Percentiles rank a stretch among this genome's conserved stretches.
phyloP scores from a whole-genome alignment of 2,888 invertebrate species.

The Prosopocoilus inquinatus region DNA sequence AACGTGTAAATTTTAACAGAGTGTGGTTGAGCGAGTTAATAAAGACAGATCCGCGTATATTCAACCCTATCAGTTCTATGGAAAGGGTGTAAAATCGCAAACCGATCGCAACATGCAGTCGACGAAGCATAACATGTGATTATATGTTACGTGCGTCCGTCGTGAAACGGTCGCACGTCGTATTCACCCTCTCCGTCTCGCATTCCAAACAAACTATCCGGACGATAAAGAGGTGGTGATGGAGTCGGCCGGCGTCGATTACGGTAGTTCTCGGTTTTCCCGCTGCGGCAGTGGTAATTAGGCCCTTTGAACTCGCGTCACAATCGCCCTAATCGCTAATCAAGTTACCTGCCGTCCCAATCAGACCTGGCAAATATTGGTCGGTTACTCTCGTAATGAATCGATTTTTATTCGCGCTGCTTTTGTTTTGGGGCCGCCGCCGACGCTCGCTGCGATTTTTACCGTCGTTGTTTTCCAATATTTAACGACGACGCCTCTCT shows the following conservation, averaged over 20 bases:
- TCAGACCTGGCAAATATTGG: constrained; percentile 46
- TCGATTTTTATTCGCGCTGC: constrained; percentile 49
- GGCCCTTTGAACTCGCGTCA: constrained; percentile 52
- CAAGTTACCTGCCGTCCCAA: constrained; percentile 53
- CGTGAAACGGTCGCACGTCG: constrained; percentile 12
- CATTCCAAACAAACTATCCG: not conserved
- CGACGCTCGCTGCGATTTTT: constrained; percentile 18
- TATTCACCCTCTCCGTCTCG: not conserved
- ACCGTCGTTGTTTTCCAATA: constrained; percentile 18
- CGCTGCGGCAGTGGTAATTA: constrained; percentile 47
- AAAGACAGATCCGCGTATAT: constrained; percentile 30
- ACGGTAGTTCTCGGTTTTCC: constrained; percentile 35
- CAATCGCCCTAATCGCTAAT: constrained; percentile 54
- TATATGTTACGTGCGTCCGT: constrained; percentile 29
- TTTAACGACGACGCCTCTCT: constrained; percentile 13
- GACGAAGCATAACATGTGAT: constrained; percentile 46
- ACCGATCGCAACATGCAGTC: constrained; percentile 38
- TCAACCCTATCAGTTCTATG: constrained; percentile 27
- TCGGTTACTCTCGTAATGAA: constrained; percentile 45
- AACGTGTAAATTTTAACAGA: constrained; percentile 38
- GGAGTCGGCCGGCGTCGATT: constrained; percentile 14
- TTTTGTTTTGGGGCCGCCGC: constrained; percentile 34
- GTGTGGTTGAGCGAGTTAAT: constrained; percentile 38
- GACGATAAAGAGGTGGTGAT: constrained; percentile 8
- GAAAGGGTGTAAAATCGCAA: constrained; percentile 19